These are phyloP conservation scores for Caenorhabditis zanzibari DNA, from an alignment of 2,888 invertebrate species.

Conservation along the genomic window DNA sequence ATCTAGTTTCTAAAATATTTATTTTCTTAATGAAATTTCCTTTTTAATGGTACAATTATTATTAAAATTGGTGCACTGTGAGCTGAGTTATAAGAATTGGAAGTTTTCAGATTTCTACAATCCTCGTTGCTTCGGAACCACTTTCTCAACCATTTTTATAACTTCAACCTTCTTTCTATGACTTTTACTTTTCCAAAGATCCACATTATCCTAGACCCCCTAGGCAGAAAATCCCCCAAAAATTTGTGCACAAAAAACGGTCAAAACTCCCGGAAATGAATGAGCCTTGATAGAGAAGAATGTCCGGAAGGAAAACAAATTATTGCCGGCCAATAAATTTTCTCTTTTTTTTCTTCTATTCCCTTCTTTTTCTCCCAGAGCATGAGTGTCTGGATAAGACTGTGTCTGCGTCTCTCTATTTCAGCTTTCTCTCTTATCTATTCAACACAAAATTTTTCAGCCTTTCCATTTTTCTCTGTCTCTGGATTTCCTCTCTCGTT, in stretches of 20 bases:
- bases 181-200: too few relatives aligned
- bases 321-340: constrained; percentile 19
- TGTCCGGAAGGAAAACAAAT: constrained; percentile 5
- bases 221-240: background rate
- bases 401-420: background rate
- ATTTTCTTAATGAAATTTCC: too few relatives aligned
- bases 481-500: constrained; percentile 1
- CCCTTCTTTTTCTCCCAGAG: background rate
- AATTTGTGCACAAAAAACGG: background rate
- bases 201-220: background rate
- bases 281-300: background rate
- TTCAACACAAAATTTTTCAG: too few relatives aligned
- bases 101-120: too few relatives aligned
- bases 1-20: too few relatives aligned
- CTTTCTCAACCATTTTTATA: too few relatives aligned
- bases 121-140: too few relatives aligned
- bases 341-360: background rate
- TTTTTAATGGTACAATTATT: too few relatives aligned
- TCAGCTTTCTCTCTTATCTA: background rate
- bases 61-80: too few relatives aligned
- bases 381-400: background rate
- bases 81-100: too few relatives aligned
- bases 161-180: too few relatives aligned
- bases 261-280: background rate
- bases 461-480: background rate